These are phyloP conservation scores for Nerophis ophidion DNA, from an alignment of 2,113 vertebrate species.

Conservation along the genomic window DNA sequence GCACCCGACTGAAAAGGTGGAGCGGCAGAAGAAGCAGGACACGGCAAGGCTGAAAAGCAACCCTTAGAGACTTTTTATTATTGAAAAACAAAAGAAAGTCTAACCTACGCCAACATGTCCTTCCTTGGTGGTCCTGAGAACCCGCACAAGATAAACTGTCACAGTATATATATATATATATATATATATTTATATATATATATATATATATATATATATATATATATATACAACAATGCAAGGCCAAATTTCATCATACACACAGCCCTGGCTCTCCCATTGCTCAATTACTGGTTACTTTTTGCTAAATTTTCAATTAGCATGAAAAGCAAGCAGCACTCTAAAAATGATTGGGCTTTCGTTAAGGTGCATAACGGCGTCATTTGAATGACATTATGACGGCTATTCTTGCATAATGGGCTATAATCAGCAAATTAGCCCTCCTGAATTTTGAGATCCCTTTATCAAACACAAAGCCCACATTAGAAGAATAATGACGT, in stretches of 20 bases:
- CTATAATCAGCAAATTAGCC: slow-evolving; percentile 5
- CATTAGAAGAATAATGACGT: slow-evolving; percentile 4
- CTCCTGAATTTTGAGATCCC: neutral
- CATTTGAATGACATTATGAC: slow-evolving; percentile 7
- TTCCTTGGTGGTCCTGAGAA: too few species aligned
- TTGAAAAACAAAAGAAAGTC: too few species aligned
- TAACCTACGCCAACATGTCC: too few species aligned
- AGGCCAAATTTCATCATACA: too few species aligned
- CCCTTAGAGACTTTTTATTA: too few species aligned
- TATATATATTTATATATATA: neutral
- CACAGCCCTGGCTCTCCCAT: neutral
- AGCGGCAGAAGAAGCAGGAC: too few species aligned
- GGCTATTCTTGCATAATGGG: slow-evolving; percentile 1
- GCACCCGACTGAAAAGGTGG: too few species aligned
- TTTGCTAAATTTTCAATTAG: neutral
- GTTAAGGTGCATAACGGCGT: neutral
- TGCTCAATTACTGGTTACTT: slow-evolving; percentile 5
- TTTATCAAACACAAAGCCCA: neutral
- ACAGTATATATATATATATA: neutral
- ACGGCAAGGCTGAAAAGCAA: too few species aligned
- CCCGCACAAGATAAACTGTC: too few species aligned
- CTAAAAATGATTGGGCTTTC: neutral
- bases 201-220: neutral
- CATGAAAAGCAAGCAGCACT: slow-evolving; percentile 1
- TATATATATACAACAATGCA: neutral